Percentiles rank a stretch among this genome's conserved stretches.
These are phyloP conservation scores for Latrodectus hesperus DNA, from an alignment of 2,888 invertebrate genomes.

Conservation along the genomic window DNA sequence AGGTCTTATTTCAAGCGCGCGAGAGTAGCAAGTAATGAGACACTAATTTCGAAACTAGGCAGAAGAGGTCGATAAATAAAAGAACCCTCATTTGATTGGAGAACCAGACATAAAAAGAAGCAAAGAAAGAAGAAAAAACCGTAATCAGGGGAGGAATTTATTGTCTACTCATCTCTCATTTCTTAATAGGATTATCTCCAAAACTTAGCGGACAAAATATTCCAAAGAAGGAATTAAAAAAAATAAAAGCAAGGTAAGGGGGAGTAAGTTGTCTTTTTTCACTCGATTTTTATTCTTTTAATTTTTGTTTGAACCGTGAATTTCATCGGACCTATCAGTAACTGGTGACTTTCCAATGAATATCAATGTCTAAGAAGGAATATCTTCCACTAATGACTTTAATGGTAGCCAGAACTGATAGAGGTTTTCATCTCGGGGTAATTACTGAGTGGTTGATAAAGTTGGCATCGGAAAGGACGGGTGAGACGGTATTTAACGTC, in stretches of 20 bases:
- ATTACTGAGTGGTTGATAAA: constrained; percentile 50
- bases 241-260: neutral
- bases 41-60: too few relatives aligned
- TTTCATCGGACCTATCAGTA: constrained; percentile 9
- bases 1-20: too few relatives aligned
- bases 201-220: neutral
- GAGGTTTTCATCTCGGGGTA: constrained; percentile 32
- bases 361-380: constrained; percentile 37
- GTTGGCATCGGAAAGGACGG: neutral
- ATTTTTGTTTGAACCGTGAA: neutral
- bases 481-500: constrained; percentile 40
- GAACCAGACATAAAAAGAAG: too few relatives aligned
- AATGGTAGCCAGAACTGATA: constrained; percentile 54
- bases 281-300: neutral
- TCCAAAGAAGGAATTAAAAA: neutral
- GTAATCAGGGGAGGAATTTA: too few relatives aligned
- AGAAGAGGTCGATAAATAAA: too few relatives aligned
- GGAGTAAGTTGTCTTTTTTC: neutral
- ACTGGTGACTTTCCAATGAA: constrained; percentile 48
- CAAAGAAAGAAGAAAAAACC: too few relatives aligned
- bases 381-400: constrained; percentile 49
- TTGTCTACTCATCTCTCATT: neutral
- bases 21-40: too few relatives aligned
- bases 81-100: too few relatives aligned
- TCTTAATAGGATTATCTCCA: neutral